These are phyloP conservation scores for Anthopleura xanthogrammica DNA, from an alignment of 92 coral and sea anemone genomes.

Conservation along the genomic window DNA sequence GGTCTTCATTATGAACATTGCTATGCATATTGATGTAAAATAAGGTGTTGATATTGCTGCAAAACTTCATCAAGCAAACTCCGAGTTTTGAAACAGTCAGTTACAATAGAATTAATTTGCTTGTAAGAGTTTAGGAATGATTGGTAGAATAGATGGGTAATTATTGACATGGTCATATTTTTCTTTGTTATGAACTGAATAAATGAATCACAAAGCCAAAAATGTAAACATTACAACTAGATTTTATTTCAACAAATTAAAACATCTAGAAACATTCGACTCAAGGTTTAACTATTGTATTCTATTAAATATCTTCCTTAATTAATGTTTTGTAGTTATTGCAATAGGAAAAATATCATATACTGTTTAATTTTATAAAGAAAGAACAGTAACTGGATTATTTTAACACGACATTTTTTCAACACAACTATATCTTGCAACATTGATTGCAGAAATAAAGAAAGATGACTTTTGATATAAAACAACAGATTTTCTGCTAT, in stretches of 20 bases:
- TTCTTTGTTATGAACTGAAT: not conserved
- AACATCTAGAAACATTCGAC: conserved; percentile 2
- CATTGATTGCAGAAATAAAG: too few relatives aligned
- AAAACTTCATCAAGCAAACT: too few relatives aligned
- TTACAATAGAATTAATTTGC: not conserved
- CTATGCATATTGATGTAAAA: too few relatives aligned
- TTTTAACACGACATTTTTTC: not conserved
- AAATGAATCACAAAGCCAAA: conserved; percentile 3
- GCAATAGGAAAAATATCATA: not conserved
- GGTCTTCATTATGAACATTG: too few relatives aligned
- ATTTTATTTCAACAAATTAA: not conserved
- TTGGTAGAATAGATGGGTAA: conserved; percentile 4
- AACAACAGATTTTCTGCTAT: too few relatives aligned
- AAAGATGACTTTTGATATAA: too few relatives aligned
- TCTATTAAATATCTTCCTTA: not conserved
- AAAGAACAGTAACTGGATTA: not conserved
- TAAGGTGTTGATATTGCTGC: too few relatives aligned
- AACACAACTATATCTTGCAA: not conserved
- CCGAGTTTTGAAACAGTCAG: not conserved
- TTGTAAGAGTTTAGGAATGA: not conserved
- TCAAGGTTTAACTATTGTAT: not conserved
- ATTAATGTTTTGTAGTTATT: conserved; percentile 2
- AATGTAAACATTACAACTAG: not conserved
- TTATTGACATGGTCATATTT: not conserved
- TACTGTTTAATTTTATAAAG: not conserved